These are phyloP conservation scores for Otocyon megalotis DNA, from an alignment of 2,113 vertebrate species.

Conservation along the genomic window DNA sequence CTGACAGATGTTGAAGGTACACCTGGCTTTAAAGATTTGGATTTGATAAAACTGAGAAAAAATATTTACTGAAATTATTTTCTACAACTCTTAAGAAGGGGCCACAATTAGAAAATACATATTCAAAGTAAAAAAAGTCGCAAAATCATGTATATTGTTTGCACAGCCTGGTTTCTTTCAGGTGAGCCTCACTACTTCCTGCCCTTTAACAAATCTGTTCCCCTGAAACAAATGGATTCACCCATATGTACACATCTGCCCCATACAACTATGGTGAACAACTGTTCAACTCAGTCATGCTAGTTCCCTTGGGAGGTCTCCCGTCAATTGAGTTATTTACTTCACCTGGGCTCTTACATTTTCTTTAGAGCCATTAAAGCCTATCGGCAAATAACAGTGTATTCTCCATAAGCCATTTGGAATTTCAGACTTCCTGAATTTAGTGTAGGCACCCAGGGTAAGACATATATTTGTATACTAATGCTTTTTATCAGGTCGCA, in stretches of 20 bases:
- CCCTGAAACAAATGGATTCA: neutral
- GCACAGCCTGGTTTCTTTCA: neutral
- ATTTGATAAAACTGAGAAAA: neutral
- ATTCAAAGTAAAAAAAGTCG: neutral
- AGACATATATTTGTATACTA: neutral
- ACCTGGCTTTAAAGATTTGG: neutral
- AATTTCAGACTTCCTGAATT: neutral
- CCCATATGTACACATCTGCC: neutral
- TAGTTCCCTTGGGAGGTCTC: neutral
- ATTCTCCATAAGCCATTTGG: neutral
- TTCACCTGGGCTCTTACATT: neutral
- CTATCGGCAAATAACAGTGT: neutral
- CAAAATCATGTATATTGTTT: neutral
- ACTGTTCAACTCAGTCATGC: neutral
- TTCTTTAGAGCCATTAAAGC: constrained; percentile 34
- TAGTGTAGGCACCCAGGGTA: neutral
- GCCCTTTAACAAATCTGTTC: neutral
- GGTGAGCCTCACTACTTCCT: neutral
- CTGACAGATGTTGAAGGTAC: neutral
- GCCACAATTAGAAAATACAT: neutral
- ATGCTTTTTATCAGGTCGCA: neutral
- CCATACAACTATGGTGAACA: neutral
- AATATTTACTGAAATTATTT: constrained; percentile 15
- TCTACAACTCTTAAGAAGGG: neutral
- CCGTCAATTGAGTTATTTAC: constrained; percentile 28